phyloP scores from a whole-genome alignment of 1,140 invertebrate genomes.

The Ceratina calcarata region DNA sequence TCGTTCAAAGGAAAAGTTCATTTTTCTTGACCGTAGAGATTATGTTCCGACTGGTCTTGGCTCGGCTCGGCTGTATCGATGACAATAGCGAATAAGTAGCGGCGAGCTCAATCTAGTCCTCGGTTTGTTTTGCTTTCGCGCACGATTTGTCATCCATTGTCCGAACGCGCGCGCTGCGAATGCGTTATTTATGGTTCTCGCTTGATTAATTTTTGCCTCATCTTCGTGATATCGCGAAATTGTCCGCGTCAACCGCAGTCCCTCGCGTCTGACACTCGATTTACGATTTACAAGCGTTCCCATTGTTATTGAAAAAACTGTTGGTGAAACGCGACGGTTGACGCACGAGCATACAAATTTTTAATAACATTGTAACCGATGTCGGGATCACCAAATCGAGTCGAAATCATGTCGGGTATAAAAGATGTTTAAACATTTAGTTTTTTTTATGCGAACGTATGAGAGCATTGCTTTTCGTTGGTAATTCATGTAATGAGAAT shows the following conservation, averaged over 20 bases:
- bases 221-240: slow-evolving; percentile 57
- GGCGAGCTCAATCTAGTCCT: slow-evolving; percentile 67
- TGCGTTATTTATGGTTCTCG: slow-evolving; percentile 73
- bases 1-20: slow-evolving; percentile 60
- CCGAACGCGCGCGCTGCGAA: slow-evolving; percentile 58
- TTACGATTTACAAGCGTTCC: slow-evolving; percentile 36
- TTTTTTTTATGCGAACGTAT: no score
- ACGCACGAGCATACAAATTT: background rate
- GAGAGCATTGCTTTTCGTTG: no score
- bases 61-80: slow-evolving; percentile 66
- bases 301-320: background rate
- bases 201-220: slow-evolving; percentile 74
- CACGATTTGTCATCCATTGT: slow-evolving; percentile 78
- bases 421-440: no score
- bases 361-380: background rate
- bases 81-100: slow-evolving; percentile 61
- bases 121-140: slow-evolving; percentile 72
- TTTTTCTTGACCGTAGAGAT: slow-evolving; percentile 70
- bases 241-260: slow-evolving; percentile 40
- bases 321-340: background rate
- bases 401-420: no score
- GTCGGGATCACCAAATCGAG: background rate
- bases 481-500: no score
- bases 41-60: slow-evolving; percentile 55
- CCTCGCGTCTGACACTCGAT: slow-evolving; percentile 22